Evolutionary conservation across 2,797 vertebrate species (phyloP).

Genomic region (Gymnodraco acuticeps): DNA sequence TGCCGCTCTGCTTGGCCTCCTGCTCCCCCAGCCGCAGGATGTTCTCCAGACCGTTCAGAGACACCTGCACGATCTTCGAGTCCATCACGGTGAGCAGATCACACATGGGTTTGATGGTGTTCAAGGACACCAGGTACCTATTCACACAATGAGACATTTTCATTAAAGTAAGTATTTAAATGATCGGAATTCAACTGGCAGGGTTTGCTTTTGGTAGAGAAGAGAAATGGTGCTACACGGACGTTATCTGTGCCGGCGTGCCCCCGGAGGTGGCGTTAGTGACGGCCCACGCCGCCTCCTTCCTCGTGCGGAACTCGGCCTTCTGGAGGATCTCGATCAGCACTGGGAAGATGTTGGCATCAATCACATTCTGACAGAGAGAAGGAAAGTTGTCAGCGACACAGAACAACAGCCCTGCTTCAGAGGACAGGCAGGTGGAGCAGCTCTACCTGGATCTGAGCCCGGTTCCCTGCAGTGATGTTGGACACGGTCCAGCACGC

Average conservation of each 20-base stretch:
- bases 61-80: constrained; percentile 94
- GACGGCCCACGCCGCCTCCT: constrained; percentile 93
- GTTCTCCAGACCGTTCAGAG: constrained; percentile 93
- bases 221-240: not conserved
- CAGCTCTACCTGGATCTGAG: constrained; percentile 89
- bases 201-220: too few relatives aligned
- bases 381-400: not conserved
- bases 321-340: constrained; percentile 94
- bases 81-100: constrained; percentile 95
- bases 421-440: not conserved
- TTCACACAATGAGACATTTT: not conserved
- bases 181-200: too few relatives aligned
- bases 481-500: constrained; percentile 95
- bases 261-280: constrained; percentile 93
- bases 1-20: constrained; percentile 91
- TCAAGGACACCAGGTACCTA: constrained; percentile 92
- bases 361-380: constrained; percentile 88
- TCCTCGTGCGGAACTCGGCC: constrained; percentile 94
- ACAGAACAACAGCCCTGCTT: not conserved
- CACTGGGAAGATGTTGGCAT: constrained; percentile 93
- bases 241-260: constrained; percentile 90
- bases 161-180: not conserved
- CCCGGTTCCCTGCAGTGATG: constrained; percentile 93
- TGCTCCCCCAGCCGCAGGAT: constrained; percentile 92
- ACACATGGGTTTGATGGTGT: constrained; percentile 93